Evolutionary conservation across 2,888 invertebrate genomes (phyloP).

Genomic region (Pseudococcus jackbeardsleyi): DNA sequence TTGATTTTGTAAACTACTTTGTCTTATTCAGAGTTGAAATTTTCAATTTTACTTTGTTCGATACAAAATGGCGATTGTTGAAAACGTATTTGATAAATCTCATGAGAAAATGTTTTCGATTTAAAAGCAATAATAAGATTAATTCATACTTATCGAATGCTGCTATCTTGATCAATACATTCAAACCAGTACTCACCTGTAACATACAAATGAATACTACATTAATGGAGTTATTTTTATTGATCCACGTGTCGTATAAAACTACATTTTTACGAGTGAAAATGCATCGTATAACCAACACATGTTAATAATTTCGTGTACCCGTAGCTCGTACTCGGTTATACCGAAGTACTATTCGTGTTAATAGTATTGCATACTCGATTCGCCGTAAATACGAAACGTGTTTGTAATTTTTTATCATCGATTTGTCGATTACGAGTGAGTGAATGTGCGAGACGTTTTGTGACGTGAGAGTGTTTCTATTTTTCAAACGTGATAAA

Average conservation of each 20-base stretch:
- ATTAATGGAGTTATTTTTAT: background rate
- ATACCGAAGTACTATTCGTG: background rate
- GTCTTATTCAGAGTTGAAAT: no score
- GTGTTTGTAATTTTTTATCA: background rate
- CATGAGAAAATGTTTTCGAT: background rate
- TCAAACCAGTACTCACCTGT: slow-evolving; percentile 20
- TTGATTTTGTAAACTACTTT: no score
- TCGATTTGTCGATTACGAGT: background rate
- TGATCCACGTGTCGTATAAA: background rate
- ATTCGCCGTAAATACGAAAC: slow-evolving; percentile 32
- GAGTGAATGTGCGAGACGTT: background rate
- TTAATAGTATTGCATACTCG: slow-evolving; percentile 49
- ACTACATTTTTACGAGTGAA: background rate
- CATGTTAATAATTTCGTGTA: background rate
- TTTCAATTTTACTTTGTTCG: no score
- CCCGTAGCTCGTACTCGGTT: background rate
- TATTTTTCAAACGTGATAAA: background rate
- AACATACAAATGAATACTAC: background rate
- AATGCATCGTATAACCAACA: slow-evolving; percentile 5
- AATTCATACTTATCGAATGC: background rate
- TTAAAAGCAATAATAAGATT: background rate
- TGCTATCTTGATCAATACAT: background rate
- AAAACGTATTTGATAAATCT: no score
- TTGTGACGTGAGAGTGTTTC: background rate
- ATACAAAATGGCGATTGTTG: no score